Base-by-base conservation (phyloP, 2,113 vertebrate genomes). In the Verasper variegatus region DNA sequence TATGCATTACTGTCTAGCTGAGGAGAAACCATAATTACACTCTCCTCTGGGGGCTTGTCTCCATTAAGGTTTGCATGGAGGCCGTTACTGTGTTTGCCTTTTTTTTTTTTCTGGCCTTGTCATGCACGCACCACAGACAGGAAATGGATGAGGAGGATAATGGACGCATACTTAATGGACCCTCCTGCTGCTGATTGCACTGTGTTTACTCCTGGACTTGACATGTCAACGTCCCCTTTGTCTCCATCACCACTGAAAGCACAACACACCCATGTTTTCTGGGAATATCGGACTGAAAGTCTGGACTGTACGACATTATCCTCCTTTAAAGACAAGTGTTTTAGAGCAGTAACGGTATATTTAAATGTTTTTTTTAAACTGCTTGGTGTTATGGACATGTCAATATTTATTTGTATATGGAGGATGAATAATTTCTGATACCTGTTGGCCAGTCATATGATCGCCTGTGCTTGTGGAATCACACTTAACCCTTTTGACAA, bases 111-210 rank as follows among this genome's bases (percentile, higher is more conserved):
- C 82, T 85, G 88, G 68, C 77, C 67, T 52, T 78, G 88, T 78
- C 81, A 74, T 78, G 66, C 78, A 60, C 68, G 13, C 68, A 78
- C 77, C 83, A 82, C 80, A 83, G 72, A 83, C 86, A 91, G 93
- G 93, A 94, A 94, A 93, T 93, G 89, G 89, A 88, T 15, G 70
- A 51, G 63, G 70, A 51, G 63, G 78, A 68, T 93, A 94, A 93
- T 94, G 91, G 92, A 83, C 67, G 76, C 79, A 81, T 70, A 66
- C 82, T 86, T 88, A 91, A 92, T 89, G 87, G 88, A 76, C 69
- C 64, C 89, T 88, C 75, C 86, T 86, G 85, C 71, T 75, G 78
- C 56, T 76, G 87, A 87, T 88, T 89, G 79, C 56, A 60, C 65
- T 91, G 81, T 93, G 89, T 88, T 91, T 91, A 91, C 80, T 84